Evolutionary conservation across 2,888 invertebrate genomes (phyloP).

Genomic region (Drosophila pseudotalamancana): DNA sequence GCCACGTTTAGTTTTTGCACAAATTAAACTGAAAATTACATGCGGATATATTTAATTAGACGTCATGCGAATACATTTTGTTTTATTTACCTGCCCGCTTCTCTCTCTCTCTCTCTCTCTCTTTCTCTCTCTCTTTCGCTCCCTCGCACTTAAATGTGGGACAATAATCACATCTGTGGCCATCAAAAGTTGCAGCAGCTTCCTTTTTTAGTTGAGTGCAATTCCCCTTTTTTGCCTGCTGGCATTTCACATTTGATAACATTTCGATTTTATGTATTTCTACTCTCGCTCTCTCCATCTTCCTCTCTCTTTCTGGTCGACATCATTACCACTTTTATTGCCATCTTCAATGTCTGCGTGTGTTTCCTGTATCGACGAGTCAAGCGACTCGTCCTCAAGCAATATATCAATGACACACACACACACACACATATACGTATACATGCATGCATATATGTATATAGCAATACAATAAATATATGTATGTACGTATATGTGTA

Average conservation of each 20-base stretch:
- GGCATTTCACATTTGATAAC: slow-evolving; percentile 37
- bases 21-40: slow-evolving; percentile 68
- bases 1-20: slow-evolving; percentile 52
- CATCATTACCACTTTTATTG: slow-evolving; percentile 74
- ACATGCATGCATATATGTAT: not conserved
- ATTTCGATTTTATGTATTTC: slow-evolving; percentile 37
- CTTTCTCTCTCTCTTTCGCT: slow-evolving; percentile 50
- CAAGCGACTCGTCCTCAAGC: slow-evolving; percentile 29
- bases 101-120: slow-evolving; percentile 1
- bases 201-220: slow-evolving; percentile 5
- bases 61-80: slow-evolving; percentile 53
- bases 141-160: slow-evolving; percentile 40
- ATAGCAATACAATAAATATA: slow-evolving; percentile 4
- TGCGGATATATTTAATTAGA: slow-evolving; percentile 77
- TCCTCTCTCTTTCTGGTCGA: slow-evolving; percentile 12
- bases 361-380: slow-evolving; percentile 67
- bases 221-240: not conserved
- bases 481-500: slow-evolving; percentile 1
- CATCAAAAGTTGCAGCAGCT: not conserved
- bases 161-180: slow-evolving; percentile 17
- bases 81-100: slow-evolving; percentile 48
- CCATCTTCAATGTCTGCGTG: slow-evolving; percentile 57
- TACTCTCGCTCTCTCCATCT: not conserved
- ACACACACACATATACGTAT: slow-evolving; percentile 8
- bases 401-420: slow-evolving; percentile 63